Evolutionary conservation across 2,113 vertebrate genomes (phyloP).

Genomic region (Melanostigma gelatinosum): DNA sequence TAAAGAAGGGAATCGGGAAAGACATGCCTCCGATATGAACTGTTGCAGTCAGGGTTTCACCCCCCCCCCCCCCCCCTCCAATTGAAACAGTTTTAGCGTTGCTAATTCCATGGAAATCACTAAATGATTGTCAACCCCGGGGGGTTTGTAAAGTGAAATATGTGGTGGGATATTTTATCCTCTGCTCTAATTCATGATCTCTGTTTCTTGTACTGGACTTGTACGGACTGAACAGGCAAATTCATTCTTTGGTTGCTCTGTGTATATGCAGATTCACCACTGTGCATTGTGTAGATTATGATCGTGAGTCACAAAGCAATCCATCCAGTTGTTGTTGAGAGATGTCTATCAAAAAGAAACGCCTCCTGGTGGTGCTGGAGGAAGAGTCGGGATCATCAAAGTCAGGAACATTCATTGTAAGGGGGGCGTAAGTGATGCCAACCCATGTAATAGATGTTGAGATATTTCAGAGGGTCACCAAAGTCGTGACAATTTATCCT

Average conservation of each 20-base stretch:
- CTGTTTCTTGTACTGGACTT: not conserved
- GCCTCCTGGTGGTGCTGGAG: no score
- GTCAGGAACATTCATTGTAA: no score
- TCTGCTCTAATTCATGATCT: not conserved
- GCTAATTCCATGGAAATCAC: conserved; percentile 1
- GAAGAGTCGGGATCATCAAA: no score
- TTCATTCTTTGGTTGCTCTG: not conserved
- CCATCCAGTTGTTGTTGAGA: no score
- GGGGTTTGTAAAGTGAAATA: not conserved
- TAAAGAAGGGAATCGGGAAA: not conserved
- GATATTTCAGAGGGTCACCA: no score
- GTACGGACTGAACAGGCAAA: not conserved
- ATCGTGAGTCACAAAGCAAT: not conserved
- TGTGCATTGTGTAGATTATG: not conserved
- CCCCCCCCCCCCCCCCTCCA: no score
- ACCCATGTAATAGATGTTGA: no score
- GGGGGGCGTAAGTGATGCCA: no score
- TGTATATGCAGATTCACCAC: not conserved
- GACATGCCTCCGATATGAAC: not conserved
- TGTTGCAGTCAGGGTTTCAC: not conserved
- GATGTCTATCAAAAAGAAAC: no score
- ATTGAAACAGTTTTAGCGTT: not conserved
- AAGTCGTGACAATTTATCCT: no score
- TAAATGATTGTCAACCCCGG: not conserved
- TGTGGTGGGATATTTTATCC: not conserved